Evolutionary conservation across 2,888 invertebrate species (phyloP).

Genomic region (Aphidius colemani): DNA sequence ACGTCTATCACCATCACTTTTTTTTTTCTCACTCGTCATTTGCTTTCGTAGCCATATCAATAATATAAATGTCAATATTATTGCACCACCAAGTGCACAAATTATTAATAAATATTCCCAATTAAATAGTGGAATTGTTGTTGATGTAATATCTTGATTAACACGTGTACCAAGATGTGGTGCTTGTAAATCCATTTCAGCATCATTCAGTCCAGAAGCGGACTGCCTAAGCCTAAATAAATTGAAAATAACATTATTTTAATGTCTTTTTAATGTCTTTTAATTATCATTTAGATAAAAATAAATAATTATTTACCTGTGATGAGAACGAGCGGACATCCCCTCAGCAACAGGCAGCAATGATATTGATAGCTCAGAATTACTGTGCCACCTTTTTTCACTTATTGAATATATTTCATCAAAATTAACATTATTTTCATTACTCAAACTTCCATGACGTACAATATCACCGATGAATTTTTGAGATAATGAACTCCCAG

Average conservation of each 20-base stretch:
- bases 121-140: slow-evolving; percentile 53
- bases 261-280: not conserved
- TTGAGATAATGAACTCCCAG: slow-evolving; percentile 43
- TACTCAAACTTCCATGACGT: slow-evolving; percentile 40
- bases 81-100: slow-evolving; percentile 55
- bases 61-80: slow-evolving; percentile 58
- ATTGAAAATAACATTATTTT: not conserved
- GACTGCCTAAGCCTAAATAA: slow-evolving; percentile 55
- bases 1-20: slow-evolving; percentile 57
- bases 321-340: slow-evolving; percentile 57
- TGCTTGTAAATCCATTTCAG: slow-evolving; percentile 59
- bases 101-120: slow-evolving; percentile 55
- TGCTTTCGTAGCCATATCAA: slow-evolving; percentile 60
- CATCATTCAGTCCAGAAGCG: slow-evolving; percentile 59
- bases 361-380: slow-evolving; percentile 49
- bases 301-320: slow-evolving; percentile 45
- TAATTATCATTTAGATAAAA: not conserved
- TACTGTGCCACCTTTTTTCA: slow-evolving; percentile 50
- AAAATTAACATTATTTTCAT: slow-evolving; percentile 42
- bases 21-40: slow-evolving; percentile 59
- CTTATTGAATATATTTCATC: slow-evolving; percentile 49
- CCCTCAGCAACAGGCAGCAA: slow-evolving; percentile 53
- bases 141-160: slow-evolving; percentile 54
- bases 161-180: slow-evolving; percentile 49
- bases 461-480: slow-evolving; percentile 43